Percentiles rank a stretch among this genome's conserved stretches.
Conservation (phyloP, 1,140 invertebrate genomes). For the Limonius californicus region DNA sequence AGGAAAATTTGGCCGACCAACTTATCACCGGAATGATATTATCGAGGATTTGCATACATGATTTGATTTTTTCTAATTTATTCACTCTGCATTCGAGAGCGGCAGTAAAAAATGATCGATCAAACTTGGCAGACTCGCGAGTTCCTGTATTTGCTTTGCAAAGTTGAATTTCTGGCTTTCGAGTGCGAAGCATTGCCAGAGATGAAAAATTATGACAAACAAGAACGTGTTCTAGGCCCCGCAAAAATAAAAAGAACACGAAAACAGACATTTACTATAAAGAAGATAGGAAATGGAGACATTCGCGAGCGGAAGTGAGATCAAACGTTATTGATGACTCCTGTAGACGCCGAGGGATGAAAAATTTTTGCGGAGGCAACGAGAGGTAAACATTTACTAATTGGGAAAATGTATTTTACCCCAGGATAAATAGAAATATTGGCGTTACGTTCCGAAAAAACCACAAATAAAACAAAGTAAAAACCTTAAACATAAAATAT, state of each 20-base stretch:
- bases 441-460: no score
- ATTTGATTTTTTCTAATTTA: constrained; percentile 24
- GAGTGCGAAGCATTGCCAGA: not conserved
- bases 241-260: constrained; percentile 14
- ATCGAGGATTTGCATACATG: constrained; percentile 21
- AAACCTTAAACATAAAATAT: no score
- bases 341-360: not conserved
- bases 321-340: constrained; percentile 20
- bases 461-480: no score
- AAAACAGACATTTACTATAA: constrained; percentile 16
- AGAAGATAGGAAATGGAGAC: constrained; percentile 16
- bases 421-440: not conserved
- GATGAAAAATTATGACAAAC: constrained; percentile 22
- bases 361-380: constrained; percentile 13
- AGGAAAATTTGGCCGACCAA: constrained; percentile 9
- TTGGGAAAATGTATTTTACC: constrained; percentile 10
- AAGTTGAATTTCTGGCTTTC: not conserved
- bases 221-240: constrained; percentile 6
- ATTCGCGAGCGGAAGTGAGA: constrained; percentile 16
- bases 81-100: constrained; percentile 6
- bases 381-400: constrained; percentile 17
- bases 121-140: not conserved
- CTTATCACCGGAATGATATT: constrained; percentile 11
- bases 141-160: not conserved
- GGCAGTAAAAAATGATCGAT: constrained; percentile 12